phyloP scores from a whole-genome alignment of 2,113 vertebrate species.

The Isichthys henryi region DNA sequence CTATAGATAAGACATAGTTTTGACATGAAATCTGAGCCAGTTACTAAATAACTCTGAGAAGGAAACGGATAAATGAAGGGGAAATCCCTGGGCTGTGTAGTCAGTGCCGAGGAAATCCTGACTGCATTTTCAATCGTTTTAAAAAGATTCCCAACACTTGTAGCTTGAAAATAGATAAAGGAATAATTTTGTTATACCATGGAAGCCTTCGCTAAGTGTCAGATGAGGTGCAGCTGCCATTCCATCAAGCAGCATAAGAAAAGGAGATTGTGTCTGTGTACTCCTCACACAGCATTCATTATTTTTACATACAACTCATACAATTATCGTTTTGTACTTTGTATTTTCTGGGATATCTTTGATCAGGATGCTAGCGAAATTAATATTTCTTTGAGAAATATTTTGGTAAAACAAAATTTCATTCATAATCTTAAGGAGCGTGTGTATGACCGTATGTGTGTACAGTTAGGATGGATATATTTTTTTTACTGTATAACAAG shows the following conservation, averaged over 20 bases:
- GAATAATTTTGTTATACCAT: not conserved
- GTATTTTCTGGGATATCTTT: not conserved
- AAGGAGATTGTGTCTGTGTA: not conserved
- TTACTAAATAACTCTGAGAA: constrained; percentile 6
- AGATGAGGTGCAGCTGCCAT: not conserved
- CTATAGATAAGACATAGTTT: not conserved
- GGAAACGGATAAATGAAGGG: not conserved
- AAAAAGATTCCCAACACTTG: not conserved
- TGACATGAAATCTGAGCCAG: not conserved
- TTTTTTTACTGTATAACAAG: not conserved
- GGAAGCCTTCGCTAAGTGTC: not conserved
- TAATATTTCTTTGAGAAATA: not conserved
- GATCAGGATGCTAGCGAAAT: not conserved
- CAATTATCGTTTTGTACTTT: not conserved
- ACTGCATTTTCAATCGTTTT: not conserved
- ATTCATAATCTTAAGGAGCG: not conserved
- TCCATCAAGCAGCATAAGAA: not conserved
- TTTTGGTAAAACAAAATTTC: not conserved
- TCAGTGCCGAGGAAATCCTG: not conserved
- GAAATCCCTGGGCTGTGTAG: not conserved
- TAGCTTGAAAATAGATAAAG: not conserved
- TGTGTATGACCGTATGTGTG: not conserved
- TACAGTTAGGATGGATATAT: not conserved
- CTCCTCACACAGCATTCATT: not conserved
- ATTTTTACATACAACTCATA: too few species aligned